A percentile compares a stretch with the other conserved stretches of the same genome.
Evolutionary conservation across 2,888 invertebrate species (phyloP).

Genomic region (Torymus texanus): DNA sequence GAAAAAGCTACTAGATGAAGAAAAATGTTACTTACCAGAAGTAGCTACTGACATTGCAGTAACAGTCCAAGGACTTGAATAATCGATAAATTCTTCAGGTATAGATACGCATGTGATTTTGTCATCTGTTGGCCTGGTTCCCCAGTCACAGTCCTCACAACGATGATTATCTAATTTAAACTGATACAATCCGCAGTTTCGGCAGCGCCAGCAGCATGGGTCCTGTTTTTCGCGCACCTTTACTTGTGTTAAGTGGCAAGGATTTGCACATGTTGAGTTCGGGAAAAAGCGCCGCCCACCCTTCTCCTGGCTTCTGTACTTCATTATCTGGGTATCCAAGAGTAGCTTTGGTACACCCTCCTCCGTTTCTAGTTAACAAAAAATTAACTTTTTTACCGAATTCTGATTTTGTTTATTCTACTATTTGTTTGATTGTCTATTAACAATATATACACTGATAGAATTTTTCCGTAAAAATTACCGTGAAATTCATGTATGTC

Average conservation of each 20-base stretch:
- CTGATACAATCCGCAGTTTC: conserved; percentile 75
- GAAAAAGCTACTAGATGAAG: too few relatives aligned
- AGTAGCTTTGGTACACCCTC: conserved; percentile 40
- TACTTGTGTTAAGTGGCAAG: conserved; percentile 71
- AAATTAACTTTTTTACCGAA: too few relatives aligned
- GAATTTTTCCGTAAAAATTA: too few relatives aligned
- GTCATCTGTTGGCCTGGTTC: conserved; percentile 70
- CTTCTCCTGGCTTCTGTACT: conserved; percentile 66
- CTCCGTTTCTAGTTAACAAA: conserved; percentile 34
- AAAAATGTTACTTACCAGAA: conserved; percentile 59
- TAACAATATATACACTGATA: too few relatives aligned
- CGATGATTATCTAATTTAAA: conserved; percentile 73
- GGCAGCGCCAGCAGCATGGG: conserved; percentile 78
- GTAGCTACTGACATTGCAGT: conserved; percentile 74
- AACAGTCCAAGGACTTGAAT: conserved; percentile 76
- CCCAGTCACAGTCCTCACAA: conserved; percentile 75
- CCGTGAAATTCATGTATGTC: too few relatives aligned
- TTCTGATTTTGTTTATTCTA: too few relatives aligned
- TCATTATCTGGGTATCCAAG: conserved; percentile 60
- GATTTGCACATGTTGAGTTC: conserved; percentile 74
- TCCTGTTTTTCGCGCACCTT: conserved; percentile 74
- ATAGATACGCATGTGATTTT: conserved; percentile 73
- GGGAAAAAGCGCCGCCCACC: conserved; percentile 69
- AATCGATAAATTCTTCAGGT: conserved; percentile 75
- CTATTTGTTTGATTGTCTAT: too few relatives aligned